Evolutionary conservation across 2,888 invertebrate species (phyloP).

Genomic region (Deroplatys truncata): DNA sequence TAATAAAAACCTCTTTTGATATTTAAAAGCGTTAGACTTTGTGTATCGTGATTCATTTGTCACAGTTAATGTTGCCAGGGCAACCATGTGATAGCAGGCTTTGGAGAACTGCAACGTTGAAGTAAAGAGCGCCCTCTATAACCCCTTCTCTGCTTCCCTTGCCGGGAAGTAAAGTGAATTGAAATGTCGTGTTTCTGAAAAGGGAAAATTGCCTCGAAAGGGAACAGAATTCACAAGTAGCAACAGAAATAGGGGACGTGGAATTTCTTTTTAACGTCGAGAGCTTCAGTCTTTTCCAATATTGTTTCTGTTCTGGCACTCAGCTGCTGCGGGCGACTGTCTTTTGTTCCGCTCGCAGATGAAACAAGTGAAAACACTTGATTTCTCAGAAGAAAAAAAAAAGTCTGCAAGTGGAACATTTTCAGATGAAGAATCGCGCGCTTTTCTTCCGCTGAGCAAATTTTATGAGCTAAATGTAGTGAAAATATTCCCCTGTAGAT

Average conservation of each 20-base stretch:
- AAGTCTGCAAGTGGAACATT: too few relatives aligned
- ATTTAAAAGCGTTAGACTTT: too few relatives aligned
- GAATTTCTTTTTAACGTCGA: background rate
- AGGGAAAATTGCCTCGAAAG: background rate
- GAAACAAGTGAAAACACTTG: background rate
- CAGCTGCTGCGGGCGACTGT: background rate
- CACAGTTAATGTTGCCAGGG: background rate
- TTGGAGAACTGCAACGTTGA: too few relatives aligned
- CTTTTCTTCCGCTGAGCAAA: too few relatives aligned
- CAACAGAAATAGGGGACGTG: background rate
- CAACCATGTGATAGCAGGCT: background rate
- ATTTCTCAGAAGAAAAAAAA: too few relatives aligned
- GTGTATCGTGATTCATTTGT: too few relatives aligned
- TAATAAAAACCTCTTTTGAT: too few relatives aligned
- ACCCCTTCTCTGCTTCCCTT: background rate
- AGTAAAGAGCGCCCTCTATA: background rate
- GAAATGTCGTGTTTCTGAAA: conserved; percentile 3
- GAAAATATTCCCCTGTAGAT: too few relatives aligned
- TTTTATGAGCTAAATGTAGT: too few relatives aligned
- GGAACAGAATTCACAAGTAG: background rate
- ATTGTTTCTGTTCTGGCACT: background rate
- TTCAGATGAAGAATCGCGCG: too few relatives aligned
- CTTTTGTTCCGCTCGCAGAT: background rate
- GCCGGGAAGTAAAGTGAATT: background rate
- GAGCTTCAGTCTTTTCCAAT: background rate